These are phyloP conservation scores for Chanos chanos DNA, from an alignment of 2,797 vertebrate species.

Conservation along the genomic window DNA sequence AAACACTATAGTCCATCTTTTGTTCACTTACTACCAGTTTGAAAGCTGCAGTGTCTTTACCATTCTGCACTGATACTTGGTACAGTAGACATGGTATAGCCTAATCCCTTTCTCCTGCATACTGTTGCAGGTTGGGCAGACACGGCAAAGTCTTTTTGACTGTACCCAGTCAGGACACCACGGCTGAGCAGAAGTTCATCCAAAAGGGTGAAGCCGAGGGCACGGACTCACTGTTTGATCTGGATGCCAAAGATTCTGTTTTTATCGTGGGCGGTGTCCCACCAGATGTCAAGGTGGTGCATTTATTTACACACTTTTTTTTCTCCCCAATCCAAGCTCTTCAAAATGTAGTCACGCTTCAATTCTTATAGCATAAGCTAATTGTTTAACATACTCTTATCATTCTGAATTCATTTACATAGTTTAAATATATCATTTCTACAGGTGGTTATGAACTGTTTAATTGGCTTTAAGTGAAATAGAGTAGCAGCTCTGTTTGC, in stretches of 20 bases:
- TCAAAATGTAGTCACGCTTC: too few species aligned
- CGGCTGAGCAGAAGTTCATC: slow-evolving; percentile 96
- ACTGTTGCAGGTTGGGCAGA: slow-evolving; percentile 77
- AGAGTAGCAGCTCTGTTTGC: too few species aligned
- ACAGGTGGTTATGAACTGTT: too few species aligned
- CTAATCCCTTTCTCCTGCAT: slow-evolving; percentile 18
- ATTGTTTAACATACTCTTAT: too few species aligned
- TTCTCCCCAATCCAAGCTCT: too few species aligned
- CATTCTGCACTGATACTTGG: neutral
- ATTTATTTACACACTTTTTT: too few species aligned
- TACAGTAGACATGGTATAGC: neutral
- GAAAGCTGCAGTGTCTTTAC: neutral
- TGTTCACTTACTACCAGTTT: too few species aligned
- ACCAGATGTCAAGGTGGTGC: slow-evolving; percentile 79
- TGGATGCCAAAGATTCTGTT: slow-evolving; percentile 80
- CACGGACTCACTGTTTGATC: slow-evolving; percentile 83
- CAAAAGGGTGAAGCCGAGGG: slow-evolving; percentile 85
- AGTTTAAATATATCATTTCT: too few species aligned
- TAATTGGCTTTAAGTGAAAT: too few species aligned
- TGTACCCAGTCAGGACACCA: slow-evolving; percentile 83
- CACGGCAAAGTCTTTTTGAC: slow-evolving; percentile 94
- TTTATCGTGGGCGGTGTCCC: slow-evolving; percentile 93
- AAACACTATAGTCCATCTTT: too few species aligned
- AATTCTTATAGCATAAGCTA: too few species aligned
- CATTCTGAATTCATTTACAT: too few species aligned